Evolutionary conservation across 2,888 invertebrate species (phyloP).

Genomic region (Trachelus iudaicus): DNA sequence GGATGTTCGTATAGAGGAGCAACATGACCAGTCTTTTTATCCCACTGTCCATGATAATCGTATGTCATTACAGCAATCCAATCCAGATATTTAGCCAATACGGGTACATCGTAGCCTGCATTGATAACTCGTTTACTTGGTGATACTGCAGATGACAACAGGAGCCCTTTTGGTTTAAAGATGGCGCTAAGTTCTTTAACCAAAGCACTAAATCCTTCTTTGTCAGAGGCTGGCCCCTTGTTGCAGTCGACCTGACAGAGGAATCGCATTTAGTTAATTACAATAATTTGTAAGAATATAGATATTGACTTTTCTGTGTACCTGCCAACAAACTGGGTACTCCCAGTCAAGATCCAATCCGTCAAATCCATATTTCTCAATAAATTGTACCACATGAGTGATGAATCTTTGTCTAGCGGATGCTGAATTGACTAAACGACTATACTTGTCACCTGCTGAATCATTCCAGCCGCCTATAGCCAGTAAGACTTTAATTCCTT

Average conservation of each 20-base stretch:
- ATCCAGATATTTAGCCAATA: slow-evolving; percentile 80
- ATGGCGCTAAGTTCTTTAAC: slow-evolving; percentile 79
- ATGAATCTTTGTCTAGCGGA: slow-evolving; percentile 79
- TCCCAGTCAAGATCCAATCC: slow-evolving; percentile 96
- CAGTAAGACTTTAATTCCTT: slow-evolving; percentile 83
- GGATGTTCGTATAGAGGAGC: slow-evolving; percentile 87
- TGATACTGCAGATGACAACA: slow-evolving; percentile 87
- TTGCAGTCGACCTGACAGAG: slow-evolving; percentile 78
- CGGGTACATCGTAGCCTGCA: slow-evolving; percentile 84
- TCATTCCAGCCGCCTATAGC: slow-evolving; percentile 97
- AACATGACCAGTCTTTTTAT: slow-evolving; percentile 89
- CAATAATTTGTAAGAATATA: not conserved
- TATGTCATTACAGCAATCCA: slow-evolving; percentile 94
- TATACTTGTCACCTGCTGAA: slow-evolving; percentile 90
- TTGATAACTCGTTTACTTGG: slow-evolving; percentile 87
- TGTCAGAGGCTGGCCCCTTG: slow-evolving; percentile 85
- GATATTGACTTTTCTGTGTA: slow-evolving; percentile 29
- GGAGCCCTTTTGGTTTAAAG: slow-evolving; percentile 77
- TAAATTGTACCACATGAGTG: slow-evolving; percentile 79
- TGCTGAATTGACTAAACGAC: slow-evolving; percentile 80
- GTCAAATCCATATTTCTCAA: slow-evolving; percentile 85
- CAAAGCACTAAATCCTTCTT: slow-evolving; percentile 79
- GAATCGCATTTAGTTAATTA: not conserved
- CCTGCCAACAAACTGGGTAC: slow-evolving; percentile 92
- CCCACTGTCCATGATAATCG: slow-evolving; percentile 93